These are phyloP conservation scores for Trialeurodes vaporariorum DNA, from an alignment of 1,140 invertebrate genomes.

Conservation along the genomic window DNA sequence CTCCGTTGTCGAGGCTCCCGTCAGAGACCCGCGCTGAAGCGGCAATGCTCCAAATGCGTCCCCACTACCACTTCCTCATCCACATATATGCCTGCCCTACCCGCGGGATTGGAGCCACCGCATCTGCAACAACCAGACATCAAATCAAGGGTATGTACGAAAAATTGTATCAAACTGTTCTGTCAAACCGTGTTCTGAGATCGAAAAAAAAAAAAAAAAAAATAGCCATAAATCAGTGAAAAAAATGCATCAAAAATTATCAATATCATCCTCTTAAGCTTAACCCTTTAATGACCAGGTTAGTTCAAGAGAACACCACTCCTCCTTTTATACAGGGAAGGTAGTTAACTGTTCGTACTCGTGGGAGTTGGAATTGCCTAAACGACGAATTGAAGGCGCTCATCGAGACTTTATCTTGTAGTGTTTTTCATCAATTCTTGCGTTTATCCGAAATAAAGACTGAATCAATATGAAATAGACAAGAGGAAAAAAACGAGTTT, in stretches of 20 bases:
- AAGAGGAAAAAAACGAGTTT: no score
- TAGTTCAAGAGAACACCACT: not conserved
- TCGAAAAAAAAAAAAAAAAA: no score
- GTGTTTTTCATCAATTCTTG: no score
- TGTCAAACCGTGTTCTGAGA: no score
- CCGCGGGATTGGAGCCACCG: not conserved
- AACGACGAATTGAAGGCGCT: no score
- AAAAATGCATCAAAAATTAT: not conserved
- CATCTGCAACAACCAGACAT: not conserved
- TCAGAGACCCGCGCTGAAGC: slow-evolving; percentile 45
- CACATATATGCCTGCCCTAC: not conserved
- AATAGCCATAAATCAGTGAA: not conserved
- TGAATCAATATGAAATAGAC: no score
- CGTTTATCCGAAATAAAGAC: no score
- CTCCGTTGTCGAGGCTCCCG: slow-evolving; percentile 55
- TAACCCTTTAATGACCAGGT: not conserved
- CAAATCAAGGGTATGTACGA: not conserved
- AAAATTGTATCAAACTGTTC: not conserved
- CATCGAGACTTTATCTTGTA: no score
- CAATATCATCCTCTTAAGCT: not conserved
- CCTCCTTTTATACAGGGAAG: no score
- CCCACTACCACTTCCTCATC: slow-evolving; percentile 26
- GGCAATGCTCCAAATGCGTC: slow-evolving; percentile 54
- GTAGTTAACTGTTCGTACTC: no score
- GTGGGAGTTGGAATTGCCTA: no score